These are phyloP conservation scores for Heterotis niloticus DNA, from an alignment of 2,113 vertebrate species.

Conservation along the genomic window DNA sequence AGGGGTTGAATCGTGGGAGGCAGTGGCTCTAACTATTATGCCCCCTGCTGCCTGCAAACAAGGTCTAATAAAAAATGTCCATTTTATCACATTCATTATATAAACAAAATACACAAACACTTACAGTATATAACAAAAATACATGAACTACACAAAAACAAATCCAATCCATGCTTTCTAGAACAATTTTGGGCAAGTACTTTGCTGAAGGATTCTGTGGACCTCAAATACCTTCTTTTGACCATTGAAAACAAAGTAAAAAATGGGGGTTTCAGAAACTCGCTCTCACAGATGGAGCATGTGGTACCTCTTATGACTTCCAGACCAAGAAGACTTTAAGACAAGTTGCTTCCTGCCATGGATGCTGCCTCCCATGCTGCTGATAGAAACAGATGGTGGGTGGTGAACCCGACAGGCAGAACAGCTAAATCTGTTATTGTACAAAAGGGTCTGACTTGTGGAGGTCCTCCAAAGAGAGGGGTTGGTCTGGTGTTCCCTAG, in stretches of 20 bases:
- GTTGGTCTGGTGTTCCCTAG: not conserved
- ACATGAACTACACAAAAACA: no score
- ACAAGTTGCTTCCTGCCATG: not conserved
- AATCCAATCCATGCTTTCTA: no score
- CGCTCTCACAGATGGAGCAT: slow-evolving; percentile 17
- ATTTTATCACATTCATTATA: no score
- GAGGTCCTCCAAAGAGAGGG: slow-evolving; percentile 1
- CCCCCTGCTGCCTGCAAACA: no score
- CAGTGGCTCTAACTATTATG: no score
- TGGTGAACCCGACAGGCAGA: not conserved
- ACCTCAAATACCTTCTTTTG: no score
- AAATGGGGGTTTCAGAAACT: not conserved
- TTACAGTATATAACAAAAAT: no score
- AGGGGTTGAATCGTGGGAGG: no score
- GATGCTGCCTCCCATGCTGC: not conserved
- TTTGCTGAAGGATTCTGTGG: no score
- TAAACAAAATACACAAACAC: no score
- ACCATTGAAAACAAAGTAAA: not conserved
- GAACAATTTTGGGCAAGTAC: no score
- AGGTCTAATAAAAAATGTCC: no score
- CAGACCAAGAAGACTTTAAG: slow-evolving; percentile 18
- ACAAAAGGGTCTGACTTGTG: slow-evolving; percentile 3
- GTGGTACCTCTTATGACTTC: slow-evolving; percentile 21
- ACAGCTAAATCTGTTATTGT: not conserved
- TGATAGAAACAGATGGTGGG: slow-evolving; percentile 21